A percentile compares a stretch with the other conserved stretches of the same genome.
Conservation (phyloP, 1,140 invertebrate genomes). For the Dreissena polymorpha region DNA sequence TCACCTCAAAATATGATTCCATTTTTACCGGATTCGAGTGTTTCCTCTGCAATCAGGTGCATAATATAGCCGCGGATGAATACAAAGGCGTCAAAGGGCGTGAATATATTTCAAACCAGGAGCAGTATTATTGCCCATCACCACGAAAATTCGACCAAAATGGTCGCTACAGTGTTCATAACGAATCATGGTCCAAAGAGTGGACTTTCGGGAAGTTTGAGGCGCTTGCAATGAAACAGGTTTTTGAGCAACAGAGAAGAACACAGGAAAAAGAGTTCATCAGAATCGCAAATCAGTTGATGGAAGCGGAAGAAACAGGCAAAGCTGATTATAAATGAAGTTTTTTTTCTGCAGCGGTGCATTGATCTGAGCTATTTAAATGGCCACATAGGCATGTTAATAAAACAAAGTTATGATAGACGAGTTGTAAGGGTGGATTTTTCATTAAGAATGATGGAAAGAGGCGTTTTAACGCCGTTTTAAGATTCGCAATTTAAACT, state of each 20-base stretch:
- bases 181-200: slow-evolving; percentile 16
- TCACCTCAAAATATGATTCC: slow-evolving; percentile 71
- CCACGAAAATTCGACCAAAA: slow-evolving; percentile 78
- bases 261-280: slow-evolving; percentile 30
- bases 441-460: no score
- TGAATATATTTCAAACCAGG: slow-evolving; percentile 62
- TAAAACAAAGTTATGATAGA: no score
- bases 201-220: slow-evolving; percentile 44
- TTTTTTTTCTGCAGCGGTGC: no score
- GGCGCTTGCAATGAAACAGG: slow-evolving; percentile 2
- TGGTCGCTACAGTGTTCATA: slow-evolving; percentile 50
- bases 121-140: slow-evolving; percentile 84
- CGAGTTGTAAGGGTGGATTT: no score
- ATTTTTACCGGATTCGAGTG: slow-evolving; percentile 85
- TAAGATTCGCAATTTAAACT: no score
- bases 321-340: no score
- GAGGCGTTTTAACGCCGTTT: no score
- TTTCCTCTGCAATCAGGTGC: slow-evolving; percentile 82
- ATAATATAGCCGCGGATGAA: slow-evolving; percentile 62
- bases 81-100: slow-evolving; percentile 39
- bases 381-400: no score
- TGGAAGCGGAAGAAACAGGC: no score
- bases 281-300: no score
- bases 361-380: no score
- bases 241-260: background rate